Evolutionary conservation across 1,140 invertebrate genomes (phyloP), one percentile per base, ranked within the genome.

Genomic region (Pseudobourletiella spinata): DNA sequence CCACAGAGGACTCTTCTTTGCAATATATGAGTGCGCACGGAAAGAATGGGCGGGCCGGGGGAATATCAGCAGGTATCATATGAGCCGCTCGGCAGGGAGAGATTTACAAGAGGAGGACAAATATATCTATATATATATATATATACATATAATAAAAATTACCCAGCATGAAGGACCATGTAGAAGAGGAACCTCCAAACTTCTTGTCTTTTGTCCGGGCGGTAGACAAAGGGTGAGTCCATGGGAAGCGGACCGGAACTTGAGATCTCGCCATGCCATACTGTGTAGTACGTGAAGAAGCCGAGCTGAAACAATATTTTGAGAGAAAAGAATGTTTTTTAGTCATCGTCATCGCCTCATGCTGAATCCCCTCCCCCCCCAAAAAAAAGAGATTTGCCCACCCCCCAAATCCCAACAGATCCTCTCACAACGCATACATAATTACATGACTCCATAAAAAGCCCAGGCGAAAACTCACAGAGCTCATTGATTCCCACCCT

Each of bases 171-270:
- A 70, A 97, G 82, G 63, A 96, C 86, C 85, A 93, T 94, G 79
- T 97, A 97, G 67, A 91, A 84, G 63, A 95, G 78, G 76, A 95
- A 97, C 72, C 93, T 83, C 92, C 93, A 96, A 50, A 95, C 80
- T 77, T 97, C 90, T 42, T 84, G 80, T 32, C 91, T 81, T 74
- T 90, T 87, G 79, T 96, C 92, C 18, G 92, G 91, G 64, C 90
- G 82, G 78, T 95, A 97, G 63, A 96, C 93, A 72, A 96, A 92
- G 60, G 91, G 82, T 64, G 89, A 93, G 77, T 94, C 89, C 62
- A 89, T 88, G 55, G 91, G 91, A 68, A 96, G 87, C 1, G 91
- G 91, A 52, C 91, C 91, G 28, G 88, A 86, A 55, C 88, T 82
- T 72, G 87, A 89, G 56, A 93, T 82, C 73, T 86, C 84, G 30